phyloP scores from a whole-genome alignment of 2,888 invertebrate species.

The Agrenia bidenticulata region DNA sequence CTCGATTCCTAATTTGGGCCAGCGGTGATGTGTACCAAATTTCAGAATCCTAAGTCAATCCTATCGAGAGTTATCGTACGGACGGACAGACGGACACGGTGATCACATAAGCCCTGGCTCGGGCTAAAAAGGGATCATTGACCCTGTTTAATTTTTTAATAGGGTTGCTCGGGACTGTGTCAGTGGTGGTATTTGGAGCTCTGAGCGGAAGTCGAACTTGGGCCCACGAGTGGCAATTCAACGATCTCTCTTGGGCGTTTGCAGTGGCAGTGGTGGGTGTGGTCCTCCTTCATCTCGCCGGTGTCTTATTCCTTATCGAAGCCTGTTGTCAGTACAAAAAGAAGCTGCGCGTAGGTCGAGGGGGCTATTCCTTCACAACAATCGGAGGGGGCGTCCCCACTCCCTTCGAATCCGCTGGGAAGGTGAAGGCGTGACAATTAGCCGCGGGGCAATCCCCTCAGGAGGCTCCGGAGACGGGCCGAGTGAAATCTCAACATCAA shows the following conservation, averaged over 20 bases:
- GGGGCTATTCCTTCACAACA: slow-evolving; percentile 27
- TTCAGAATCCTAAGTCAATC: no score
- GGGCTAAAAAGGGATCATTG: no score
- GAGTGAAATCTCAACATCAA: not conserved
- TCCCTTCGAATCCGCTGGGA: not conserved
- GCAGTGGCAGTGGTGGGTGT: slow-evolving; percentile 78
- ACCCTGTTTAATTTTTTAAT: slow-evolving; percentile 36
- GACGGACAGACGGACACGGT: no score
- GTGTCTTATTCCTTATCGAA: slow-evolving; percentile 77
- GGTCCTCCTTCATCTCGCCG: slow-evolving; percentile 69
- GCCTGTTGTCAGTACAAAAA: slow-evolving; percentile 65
- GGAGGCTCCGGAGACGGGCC: not conserved
- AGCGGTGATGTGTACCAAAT: no score
- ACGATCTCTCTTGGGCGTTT: slow-evolving; percentile 94
- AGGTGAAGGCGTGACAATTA: slow-evolving; percentile 47
- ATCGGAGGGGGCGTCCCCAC: not conserved
- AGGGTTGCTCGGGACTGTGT: slow-evolving; percentile 75
- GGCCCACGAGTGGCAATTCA: slow-evolving; percentile 94
- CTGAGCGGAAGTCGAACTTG: slow-evolving; percentile 83
- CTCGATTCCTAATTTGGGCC: no score
- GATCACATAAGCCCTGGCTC: no score
- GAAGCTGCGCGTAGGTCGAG: slow-evolving; percentile 14
- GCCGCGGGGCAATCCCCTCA: slow-evolving; percentile 34
- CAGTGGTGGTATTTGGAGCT: slow-evolving; percentile 83
- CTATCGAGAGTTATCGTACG: no score